Evolutionary conservation across 35 echinoderm and acorn worm species (phyloP), one percentile per base, ranked within the genome.

Genomic region (Apostichopus japonicus): DNA sequence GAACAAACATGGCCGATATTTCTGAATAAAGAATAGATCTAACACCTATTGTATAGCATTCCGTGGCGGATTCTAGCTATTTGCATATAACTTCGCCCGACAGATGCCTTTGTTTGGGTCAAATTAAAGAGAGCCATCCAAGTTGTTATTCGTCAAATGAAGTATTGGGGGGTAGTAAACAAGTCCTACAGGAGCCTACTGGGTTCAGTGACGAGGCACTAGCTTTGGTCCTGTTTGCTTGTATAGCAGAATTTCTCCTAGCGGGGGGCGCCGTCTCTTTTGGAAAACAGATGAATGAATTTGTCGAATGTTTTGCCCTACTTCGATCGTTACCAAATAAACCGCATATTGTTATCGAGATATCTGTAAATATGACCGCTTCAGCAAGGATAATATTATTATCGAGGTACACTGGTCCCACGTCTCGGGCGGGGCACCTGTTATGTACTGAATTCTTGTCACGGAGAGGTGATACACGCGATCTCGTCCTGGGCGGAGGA

Each of bases 31-130:
- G 33, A 44, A 44, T 19, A 55, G 79, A 3, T 83, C 33, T 52
- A 83, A 54, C 44, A 55, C 79, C 79, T 83, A 83, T 83, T 83
- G 79, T 83, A 55, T 83, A 55, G 54, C 79, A 83, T 83, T 83
- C 79, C 79, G n/a, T 17, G 6, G 79, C 79, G 19, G 24, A 83
- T 83, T 83, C 79, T 83, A n/a, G 44, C 6, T 83, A 83, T 83
- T 83, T 83, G 79, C 79, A 6, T 83, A 54, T 83, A 83, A 83
- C 24, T 83, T 83, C 44, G 54, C 44, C 79, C 11, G 3, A n/a
- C 79, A 13, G 44, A 83, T 83, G 52, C 24, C 55, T 83, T 54
- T 83, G 7, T 33, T 17, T 54, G 54, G 17, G 17, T 83, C 54
- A 55, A 83, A 55, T 83, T 14, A 19, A 53, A 83, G 24, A 67